Conservation (phyloP, 2,797 vertebrate species). For the Anabas testudineus region DNA sequence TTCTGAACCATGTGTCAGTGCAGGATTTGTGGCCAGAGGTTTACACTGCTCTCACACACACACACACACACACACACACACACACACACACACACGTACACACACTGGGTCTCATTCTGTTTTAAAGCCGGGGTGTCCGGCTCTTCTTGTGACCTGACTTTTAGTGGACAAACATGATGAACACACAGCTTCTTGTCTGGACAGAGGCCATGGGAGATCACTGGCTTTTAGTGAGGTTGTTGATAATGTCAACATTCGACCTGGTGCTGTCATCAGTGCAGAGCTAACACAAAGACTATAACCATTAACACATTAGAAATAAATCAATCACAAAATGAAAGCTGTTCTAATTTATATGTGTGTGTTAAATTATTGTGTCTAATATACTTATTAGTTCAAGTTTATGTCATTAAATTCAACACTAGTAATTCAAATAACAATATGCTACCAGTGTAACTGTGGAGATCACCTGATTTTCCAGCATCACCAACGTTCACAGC, state of each 20-base stretch:
- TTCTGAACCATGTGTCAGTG: background rate
- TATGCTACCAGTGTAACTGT: no score
- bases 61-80: slow-evolving; percentile 6
- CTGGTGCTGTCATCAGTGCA: background rate
- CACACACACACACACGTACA: background rate
- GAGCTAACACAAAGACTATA: background rate
- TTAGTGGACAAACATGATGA: slow-evolving; percentile 15
- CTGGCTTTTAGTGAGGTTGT: slow-evolving; percentile 7
- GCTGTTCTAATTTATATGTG: background rate
- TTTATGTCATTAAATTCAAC: no score
- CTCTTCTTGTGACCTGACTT: slow-evolving; percentile 48
- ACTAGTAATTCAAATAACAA: no score
- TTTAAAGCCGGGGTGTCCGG: slow-evolving; percentile 29
- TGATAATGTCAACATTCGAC: background rate
- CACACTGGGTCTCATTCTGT: slow-evolving; percentile 39
- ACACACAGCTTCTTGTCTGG: slow-evolving; percentile 41
- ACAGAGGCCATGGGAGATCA: background rate
- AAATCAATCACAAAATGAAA: background rate
- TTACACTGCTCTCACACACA: background rate
- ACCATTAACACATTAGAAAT: background rate
- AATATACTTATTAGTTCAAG: no score
- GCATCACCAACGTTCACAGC: no score
- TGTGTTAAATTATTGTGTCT: background rate
- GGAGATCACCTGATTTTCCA: no score
- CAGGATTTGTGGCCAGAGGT: slow-evolving; percentile 12